Conservation (phyloP, 2,113 vertebrate species). For the Vanacampus margaritifer region DNA sequence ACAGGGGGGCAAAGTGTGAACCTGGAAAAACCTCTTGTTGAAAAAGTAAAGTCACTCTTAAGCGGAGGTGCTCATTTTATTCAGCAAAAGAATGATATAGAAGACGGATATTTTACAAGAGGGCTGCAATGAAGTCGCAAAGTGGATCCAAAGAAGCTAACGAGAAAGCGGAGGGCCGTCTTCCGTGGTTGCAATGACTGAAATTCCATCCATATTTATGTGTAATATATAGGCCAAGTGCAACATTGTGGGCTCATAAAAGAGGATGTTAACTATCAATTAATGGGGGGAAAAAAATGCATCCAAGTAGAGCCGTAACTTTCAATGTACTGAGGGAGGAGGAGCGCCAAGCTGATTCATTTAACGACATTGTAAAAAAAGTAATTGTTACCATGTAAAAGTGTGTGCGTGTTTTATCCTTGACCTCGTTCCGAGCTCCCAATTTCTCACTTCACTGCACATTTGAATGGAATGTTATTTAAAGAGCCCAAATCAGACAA, state of each 20-base stretch:
- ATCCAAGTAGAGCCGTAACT: slow-evolving; percentile 24
- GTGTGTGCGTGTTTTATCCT: background rate
- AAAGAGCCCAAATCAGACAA: too few relatives aligned
- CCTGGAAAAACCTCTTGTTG: too few relatives aligned
- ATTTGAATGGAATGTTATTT: too few relatives aligned
- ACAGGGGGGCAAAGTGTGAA: too few relatives aligned
- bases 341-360: slow-evolving; percentile 32
- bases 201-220: slow-evolving; percentile 20
- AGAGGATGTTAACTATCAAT: slow-evolving; percentile 47
- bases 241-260: slow-evolving; percentile 38
- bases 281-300: slow-evolving; percentile 20
- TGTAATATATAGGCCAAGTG: slow-evolving; percentile 30
- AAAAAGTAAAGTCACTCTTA: background rate
- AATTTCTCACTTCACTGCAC: too few relatives aligned
- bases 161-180: slow-evolving; percentile 6
- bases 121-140: slow-evolving; percentile 29
- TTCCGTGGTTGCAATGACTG: slow-evolving; percentile 40
- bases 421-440: background rate
- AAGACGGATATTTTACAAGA: background rate
- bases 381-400: background rate
- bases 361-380: slow-evolving; percentile 42
- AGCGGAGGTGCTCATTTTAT: background rate
- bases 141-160: slow-evolving; percentile 5
- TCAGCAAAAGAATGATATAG: background rate
- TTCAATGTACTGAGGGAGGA: slow-evolving; percentile 18